phyloP scores from a whole-genome alignment of 2,113 vertebrate genomes.

The Petrocephalus microphthalmus region DNA sequence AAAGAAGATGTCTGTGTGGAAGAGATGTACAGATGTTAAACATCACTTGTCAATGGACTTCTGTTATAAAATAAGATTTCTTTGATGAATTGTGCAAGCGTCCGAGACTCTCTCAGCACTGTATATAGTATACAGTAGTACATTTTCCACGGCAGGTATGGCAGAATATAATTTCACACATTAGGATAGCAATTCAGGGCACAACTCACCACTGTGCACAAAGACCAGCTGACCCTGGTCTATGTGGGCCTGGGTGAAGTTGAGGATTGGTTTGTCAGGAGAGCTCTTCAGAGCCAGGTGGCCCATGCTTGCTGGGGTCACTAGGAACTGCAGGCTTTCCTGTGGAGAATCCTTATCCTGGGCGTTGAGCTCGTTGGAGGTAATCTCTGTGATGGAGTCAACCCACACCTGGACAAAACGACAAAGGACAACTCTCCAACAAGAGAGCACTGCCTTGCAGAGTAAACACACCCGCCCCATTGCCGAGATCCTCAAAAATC shows the following conservation, averaged over 20 bases:
- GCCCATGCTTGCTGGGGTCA: constrained; percentile 77
- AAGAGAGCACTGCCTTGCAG: neutral
- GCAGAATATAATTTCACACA: neutral
- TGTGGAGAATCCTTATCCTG: constrained; percentile 70
- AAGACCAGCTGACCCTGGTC: constrained; percentile 73
- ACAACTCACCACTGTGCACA: constrained; percentile 69
- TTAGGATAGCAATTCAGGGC: too few species aligned
- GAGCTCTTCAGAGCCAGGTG: constrained; percentile 73
- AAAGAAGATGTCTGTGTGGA: neutral
- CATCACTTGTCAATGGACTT: neutral
- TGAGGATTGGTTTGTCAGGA: constrained; percentile 64
- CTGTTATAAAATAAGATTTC: neutral
- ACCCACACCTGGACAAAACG: constrained; percentile 70
- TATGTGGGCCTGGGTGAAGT: constrained; percentile 79
- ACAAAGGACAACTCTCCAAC: neutral
- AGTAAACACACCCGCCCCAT: neutral
- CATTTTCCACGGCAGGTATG: neutral
- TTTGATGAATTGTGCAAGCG: neutral
- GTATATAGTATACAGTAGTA: neutral
- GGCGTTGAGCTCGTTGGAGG: constrained; percentile 59
- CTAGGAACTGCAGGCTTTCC: constrained; percentile 65
- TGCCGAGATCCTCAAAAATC: neutral
- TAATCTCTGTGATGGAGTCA: constrained; percentile 75
- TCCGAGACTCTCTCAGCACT: neutral
- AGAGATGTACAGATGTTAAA: neutral